Conservation (phyloP, 2,888 invertebrate species). For the Chelonus formosanus region DNA sequence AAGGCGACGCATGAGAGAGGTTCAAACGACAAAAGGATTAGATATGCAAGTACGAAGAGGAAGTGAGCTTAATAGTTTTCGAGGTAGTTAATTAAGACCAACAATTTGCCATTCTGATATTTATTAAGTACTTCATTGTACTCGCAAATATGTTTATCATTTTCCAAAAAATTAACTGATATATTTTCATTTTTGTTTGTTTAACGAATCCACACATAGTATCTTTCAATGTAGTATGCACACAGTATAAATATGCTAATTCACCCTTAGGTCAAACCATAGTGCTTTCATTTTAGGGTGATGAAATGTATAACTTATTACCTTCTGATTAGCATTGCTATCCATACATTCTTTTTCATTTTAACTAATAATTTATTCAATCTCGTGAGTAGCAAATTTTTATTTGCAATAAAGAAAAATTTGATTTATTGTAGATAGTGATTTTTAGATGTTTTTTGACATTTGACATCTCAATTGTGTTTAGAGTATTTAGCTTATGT, state of each 20-base stretch:
- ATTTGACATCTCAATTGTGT: conserved; percentile 45
- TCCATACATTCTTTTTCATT: too few species aligned
- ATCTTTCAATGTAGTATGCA: conserved; percentile 54
- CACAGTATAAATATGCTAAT: conserved; percentile 58
- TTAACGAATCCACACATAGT: conserved; percentile 54
- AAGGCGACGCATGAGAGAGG: conserved; percentile 42
- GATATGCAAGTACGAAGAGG: conserved; percentile 23
- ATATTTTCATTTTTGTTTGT: conserved; percentile 43
- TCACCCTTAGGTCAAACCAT: conserved; percentile 29
- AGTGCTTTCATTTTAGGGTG: background rate
- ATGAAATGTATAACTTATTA: background rate
- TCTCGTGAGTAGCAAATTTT: too few species aligned
- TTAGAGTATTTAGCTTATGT: conserved; percentile 60
- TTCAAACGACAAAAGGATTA: conserved; percentile 18
- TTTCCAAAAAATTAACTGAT: conserved; percentile 29
- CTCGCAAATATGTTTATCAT: too few species aligned
- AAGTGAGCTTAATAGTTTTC: conserved; percentile 24
- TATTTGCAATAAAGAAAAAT: too few species aligned
- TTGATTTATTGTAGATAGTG: too few species aligned
- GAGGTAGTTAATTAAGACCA: conserved; percentile 25
- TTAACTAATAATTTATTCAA: conserved; percentile 8
- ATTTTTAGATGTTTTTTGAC: too few species aligned
- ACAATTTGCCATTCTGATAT: background rate
- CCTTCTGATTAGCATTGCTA: too few species aligned
- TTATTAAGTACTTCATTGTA: background rate